These are phyloP conservation scores for Clostera curtula DNA, from an alignment of 2,888 invertebrate species.

Conservation along the genomic window DNA sequence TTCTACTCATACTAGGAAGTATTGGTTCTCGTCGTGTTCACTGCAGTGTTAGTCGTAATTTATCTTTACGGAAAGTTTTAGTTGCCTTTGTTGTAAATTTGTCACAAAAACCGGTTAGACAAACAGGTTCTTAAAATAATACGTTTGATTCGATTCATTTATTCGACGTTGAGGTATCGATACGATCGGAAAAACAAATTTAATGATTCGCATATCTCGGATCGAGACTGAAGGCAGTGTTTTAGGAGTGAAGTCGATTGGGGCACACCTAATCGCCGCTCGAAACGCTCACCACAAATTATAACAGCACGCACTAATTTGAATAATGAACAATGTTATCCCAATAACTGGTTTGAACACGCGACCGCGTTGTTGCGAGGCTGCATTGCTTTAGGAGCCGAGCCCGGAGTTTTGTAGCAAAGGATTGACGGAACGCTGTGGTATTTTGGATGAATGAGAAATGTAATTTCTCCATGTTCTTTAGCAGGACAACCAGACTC, in stretches of 20 bases:
- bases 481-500: too few relatives aligned
- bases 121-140: constrained; percentile 19
- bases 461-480: too few relatives aligned
- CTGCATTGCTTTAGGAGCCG: constrained; percentile 41
- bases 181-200: constrained; percentile 7
- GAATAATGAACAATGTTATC: constrained; percentile 69
- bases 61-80: constrained; percentile 30
- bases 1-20: constrained; percentile 49
- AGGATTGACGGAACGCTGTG: too few relatives aligned
- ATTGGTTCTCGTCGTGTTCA: constrained; percentile 32
- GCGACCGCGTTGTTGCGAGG: constrained; percentile 31
- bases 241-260: constrained; percentile 16
- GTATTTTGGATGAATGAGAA: too few relatives aligned
- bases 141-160: constrained; percentile 17
- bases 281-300: constrained; percentile 50
- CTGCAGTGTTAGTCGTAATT: constrained; percentile 33
- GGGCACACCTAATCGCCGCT: constrained; percentile 34
- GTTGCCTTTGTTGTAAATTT: constrained; percentile 23
- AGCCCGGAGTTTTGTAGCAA: too few relatives aligned
- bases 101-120: constrained; percentile 11
- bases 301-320: constrained; percentile 67
- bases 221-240: constrained; percentile 16
- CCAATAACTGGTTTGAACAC: constrained; percentile 57
- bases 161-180: too few relatives aligned
- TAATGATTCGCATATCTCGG: constrained; percentile 7